These are phyloP conservation scores for Oceanodroma tethys DNA, from an alignment of 2,113 vertebrate species.

Conservation along the genomic window DNA sequence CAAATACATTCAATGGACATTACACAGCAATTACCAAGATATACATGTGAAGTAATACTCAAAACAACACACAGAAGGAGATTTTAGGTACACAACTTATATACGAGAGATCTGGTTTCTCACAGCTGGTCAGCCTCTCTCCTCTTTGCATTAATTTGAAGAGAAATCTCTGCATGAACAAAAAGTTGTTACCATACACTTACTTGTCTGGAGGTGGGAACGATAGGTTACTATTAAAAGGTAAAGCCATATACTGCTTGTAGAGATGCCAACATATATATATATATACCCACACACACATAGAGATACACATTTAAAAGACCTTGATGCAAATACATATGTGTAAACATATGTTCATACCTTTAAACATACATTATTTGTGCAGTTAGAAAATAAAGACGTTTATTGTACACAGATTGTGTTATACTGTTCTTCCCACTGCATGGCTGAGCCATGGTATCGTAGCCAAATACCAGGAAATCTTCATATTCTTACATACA, in stretches of 20 bases:
- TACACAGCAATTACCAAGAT: neutral
- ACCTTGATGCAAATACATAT: neutral
- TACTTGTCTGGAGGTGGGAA: neutral
- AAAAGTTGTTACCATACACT: neutral
- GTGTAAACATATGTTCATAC: neutral
- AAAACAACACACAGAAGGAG: neutral
- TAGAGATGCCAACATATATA: neutral
- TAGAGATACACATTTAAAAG: neutral
- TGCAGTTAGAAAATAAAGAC: neutral
- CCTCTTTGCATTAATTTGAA: neutral
- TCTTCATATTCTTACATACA: neutral
- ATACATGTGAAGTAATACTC: neutral
- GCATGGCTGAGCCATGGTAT: neutral
- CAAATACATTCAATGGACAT: neutral
- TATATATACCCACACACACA: no score
- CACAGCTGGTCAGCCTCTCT: neutral
- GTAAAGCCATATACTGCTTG: neutral
- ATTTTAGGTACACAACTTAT: neutral
- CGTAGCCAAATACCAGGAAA: neutral
- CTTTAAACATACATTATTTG: neutral
- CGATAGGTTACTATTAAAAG: neutral
- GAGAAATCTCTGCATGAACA: neutral
- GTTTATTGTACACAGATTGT: neutral
- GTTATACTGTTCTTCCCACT: neutral
- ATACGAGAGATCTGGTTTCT: neutral